A percentile compares a stretch with the other conserved stretches of the same genome.
Conservation (phyloP, 2,113 vertebrate species). For the Syngnathus floridae region DNA sequence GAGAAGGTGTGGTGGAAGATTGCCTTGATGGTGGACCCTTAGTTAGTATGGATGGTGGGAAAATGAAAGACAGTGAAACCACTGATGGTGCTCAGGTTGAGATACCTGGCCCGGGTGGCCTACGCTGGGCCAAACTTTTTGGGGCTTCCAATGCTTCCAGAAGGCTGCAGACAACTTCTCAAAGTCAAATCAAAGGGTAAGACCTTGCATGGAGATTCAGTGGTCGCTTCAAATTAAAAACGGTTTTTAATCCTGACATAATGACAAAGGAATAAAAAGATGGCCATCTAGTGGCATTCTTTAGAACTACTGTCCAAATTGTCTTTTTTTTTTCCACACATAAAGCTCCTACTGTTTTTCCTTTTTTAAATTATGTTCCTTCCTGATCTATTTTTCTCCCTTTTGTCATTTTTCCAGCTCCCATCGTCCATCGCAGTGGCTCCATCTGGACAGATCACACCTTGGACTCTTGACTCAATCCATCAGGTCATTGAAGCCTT, state of each 20-base stretch:
- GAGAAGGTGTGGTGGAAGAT: constrained; percentile 69
- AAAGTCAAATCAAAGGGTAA: constrained; percentile 70
- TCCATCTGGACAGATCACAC: constrained; percentile 80
- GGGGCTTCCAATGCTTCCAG: constrained; percentile 49
- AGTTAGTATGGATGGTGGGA: constrained; percentile 37
- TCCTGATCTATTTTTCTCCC: neutral
- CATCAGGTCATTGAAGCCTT: constrained; percentile 71
- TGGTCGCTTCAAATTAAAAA: neutral
- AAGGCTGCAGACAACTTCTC: constrained; percentile 27
- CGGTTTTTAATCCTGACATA: neutral
- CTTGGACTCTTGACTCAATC: constrained; percentile 82
- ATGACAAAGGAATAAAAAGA: neutral
- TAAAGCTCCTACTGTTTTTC: neutral
- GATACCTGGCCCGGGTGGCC: constrained; percentile 51
- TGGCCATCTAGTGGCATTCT: neutral
- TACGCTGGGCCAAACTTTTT: constrained; percentile 72
- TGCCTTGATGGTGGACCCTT: constrained; percentile 31
- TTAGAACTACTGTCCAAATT: neutral
- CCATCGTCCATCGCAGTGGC: constrained; percentile 85
- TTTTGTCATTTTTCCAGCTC: constrained; percentile 21
- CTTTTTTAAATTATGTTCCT: neutral
- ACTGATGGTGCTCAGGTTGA: constrained; percentile 47
- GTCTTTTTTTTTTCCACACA: neutral
- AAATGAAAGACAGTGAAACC: constrained; percentile 62
- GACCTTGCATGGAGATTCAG: constrained; percentile 4